phyloP scores from a whole-genome alignment of 2,113 vertebrate species.

The Stigmatopora nigra region DNA sequence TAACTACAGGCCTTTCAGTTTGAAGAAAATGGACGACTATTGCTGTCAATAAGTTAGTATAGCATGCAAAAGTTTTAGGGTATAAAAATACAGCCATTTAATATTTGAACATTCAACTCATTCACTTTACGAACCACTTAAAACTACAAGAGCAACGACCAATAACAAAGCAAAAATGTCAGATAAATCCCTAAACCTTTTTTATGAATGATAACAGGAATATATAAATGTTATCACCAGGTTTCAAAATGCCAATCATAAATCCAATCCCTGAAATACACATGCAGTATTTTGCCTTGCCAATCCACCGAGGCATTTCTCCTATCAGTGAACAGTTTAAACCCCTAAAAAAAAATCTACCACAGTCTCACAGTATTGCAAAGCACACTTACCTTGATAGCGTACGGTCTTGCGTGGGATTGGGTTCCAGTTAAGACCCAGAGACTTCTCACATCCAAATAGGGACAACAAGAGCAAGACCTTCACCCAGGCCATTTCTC shows the following conservation, averaged over 20 bases:
- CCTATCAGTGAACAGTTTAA: neutral
- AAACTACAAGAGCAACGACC: neutral
- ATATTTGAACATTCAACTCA: too few species aligned
- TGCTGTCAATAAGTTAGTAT: too few species aligned
- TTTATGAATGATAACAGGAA: neutral
- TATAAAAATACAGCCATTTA: too few species aligned
- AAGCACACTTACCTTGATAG: slow-evolving; percentile 65
- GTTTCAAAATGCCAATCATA: neutral
- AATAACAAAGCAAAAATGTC: neutral
- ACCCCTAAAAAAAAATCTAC: neutral
- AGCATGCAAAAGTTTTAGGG: too few species aligned
- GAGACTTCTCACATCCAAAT: slow-evolving; percentile 61
- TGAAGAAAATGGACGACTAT: too few species aligned
- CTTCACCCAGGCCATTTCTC: slow-evolving; percentile 59
- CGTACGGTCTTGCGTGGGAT: slow-evolving; percentile 71
- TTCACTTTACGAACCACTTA: neutral
- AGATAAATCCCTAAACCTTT: neutral
- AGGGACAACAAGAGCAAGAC: slow-evolving; percentile 65
- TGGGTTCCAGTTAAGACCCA: slow-evolving; percentile 73
- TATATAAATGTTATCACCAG: neutral
- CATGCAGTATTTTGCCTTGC: neutral
- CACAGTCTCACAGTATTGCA: neutral
- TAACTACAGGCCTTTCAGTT: too few species aligned
- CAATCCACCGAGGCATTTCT: neutral
- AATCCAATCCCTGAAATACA: neutral